Base-by-base conservation (phyloP, 2,797 vertebrate genomes). In the Tolypeutes matacus region DNA sequence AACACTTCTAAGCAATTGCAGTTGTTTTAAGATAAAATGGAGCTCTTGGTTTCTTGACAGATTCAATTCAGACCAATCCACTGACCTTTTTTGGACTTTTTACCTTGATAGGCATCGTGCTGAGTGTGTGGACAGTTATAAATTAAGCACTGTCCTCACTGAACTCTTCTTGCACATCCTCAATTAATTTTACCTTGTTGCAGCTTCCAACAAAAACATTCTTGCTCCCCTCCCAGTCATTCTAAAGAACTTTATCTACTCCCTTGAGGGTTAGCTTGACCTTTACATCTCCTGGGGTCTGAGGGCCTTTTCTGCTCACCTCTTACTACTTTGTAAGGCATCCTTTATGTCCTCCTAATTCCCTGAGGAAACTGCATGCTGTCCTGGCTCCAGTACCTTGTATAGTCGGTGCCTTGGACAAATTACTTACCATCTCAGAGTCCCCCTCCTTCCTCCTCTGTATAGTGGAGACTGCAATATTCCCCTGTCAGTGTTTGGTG, bases 111-210 rank as follows among this genome's bases (percentile, higher is more conserved):
- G 39, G n/a, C 13, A 2, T 64, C 10, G 18, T 75, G 21, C 46
- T 89, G 46, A 23, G n/a, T 65, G 36, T 36, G 11, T 53, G 67
- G 42, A 14, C 17, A 42, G 49, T 29, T 34, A 21, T 31, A 72
- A 89, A 46, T 34, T 20, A 12, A 65, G 39, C 5, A 53, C 72
- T 81, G 20, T 91, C 80, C 31, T 84, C 23, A 14, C 49, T 75
- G 9, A 78, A 69, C 13, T 31, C 11, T 65, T 62, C 70, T 89
- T 95, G 36, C 25, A 73, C 51, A 36, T 88, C 86, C 42, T 83
- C 53, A 89, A 9, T 93, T 76, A 51, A 76, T 77, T 91, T 94
- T 86, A 29, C 89, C 36, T 60, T 56, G 15, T 39, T 69, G 51
- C 51, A 90, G 7, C 46, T 83, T 89, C 81, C 80, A 75, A 36